Percentiles rank a stretch among this genome's conserved stretches.
Evolutionary conservation across 2,113 vertebrate species (phyloP).

Genomic region (Actenoides lindsayi): DNA sequence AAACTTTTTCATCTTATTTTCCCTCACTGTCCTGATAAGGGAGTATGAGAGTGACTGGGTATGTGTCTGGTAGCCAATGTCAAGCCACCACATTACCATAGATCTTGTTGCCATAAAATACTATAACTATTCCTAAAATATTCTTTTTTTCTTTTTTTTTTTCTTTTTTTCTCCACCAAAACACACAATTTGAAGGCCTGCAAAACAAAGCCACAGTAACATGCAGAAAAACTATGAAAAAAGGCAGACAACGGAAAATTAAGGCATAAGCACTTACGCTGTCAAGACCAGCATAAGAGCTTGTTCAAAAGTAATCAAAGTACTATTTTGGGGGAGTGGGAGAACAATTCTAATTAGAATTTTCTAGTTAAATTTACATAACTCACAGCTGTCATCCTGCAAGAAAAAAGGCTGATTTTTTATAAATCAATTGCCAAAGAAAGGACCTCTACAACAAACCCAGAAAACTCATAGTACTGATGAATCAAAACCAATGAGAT

Average conservation of each 20-base stretch:
- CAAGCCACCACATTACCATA: not conserved
- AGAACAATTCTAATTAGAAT: not conserved
- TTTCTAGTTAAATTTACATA: not conserved
- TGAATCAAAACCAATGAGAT: not conserved
- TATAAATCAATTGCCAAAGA: not conserved
- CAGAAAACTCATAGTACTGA: not conserved
- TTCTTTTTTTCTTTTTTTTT: no score
- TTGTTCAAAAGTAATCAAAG: not conserved
- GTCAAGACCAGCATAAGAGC: not conserved
- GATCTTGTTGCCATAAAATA: not conserved
- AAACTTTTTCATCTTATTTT: not conserved
- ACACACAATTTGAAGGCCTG: not conserved
- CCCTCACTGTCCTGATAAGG: not conserved
- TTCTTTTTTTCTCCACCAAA: not conserved
- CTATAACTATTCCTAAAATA: not conserved
- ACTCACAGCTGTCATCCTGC: not conserved
- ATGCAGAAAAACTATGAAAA: not conserved
- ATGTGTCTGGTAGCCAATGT: not conserved
- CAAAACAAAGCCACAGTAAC: not conserved
- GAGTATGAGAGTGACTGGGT: not conserved
- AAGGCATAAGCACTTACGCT: not conserved
- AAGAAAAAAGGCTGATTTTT: not conserved
- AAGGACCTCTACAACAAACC: not conserved
- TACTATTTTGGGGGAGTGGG: no score
- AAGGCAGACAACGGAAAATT: not conserved